These are phyloP conservation scores for Onychomys arenicola DNA, from an alignment of 2,797 vertebrate genomes.

Conservation along the genomic window DNA sequence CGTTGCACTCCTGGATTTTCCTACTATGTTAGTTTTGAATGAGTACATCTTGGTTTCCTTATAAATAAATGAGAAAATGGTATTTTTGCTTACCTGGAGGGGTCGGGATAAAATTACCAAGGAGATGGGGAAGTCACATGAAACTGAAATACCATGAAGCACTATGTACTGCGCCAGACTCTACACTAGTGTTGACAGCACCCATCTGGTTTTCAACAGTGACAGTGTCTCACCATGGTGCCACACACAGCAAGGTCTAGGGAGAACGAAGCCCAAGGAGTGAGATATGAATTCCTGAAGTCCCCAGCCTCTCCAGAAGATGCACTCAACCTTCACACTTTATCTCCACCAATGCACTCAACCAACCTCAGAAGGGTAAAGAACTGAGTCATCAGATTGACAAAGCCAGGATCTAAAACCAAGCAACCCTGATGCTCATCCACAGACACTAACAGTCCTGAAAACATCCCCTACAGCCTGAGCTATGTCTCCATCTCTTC, in stretches of 20 bases:
- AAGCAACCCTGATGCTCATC: constrained; percentile 1
- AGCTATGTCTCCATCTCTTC: background rate
- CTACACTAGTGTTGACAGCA: background rate
- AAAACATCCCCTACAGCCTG: background rate
- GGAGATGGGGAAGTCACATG: background rate
- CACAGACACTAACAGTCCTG: background rate
- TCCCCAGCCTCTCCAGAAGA: background rate
- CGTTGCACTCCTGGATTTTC: background rate
- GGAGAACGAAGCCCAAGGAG: constrained; percentile 42
- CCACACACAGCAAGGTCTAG: background rate
- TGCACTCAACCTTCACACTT: background rate
- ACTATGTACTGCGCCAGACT: background rate
- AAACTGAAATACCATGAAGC: constrained; percentile 19
- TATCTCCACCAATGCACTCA: background rate
- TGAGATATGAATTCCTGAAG: constrained; percentile 14
- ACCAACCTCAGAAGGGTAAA: constrained; percentile 8
- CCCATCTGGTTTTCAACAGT: background rate
- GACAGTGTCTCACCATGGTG: background rate
- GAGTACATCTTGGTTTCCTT: constrained; percentile 27
- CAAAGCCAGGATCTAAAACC: constrained; percentile 26
- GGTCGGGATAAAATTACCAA: constrained; percentile 48
- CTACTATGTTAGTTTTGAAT: constrained; percentile 40
- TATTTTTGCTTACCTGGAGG: background rate
- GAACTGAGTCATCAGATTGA: background rate
- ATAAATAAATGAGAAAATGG: constrained; percentile 1